phyloP scores from a whole-genome alignment of 2,797 vertebrate genomes.

The Crocodylus rhombifer region DNA sequence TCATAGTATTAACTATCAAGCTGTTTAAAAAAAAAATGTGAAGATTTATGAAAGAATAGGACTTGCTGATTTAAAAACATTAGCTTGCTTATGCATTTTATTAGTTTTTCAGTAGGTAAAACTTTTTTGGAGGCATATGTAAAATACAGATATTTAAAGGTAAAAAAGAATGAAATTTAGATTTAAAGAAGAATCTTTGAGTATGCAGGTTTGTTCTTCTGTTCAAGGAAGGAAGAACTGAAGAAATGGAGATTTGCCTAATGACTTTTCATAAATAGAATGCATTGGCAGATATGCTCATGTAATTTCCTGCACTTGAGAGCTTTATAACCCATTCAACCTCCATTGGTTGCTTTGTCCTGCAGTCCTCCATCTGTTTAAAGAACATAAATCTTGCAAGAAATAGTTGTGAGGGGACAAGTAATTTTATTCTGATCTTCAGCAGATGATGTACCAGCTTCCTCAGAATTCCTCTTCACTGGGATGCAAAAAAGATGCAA shows the following conservation, averaged over 20 bases:
- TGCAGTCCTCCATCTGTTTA: conserved; percentile 46
- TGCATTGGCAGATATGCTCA: conserved; percentile 12
- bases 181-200: conserved; percentile 31
- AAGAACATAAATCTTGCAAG: conserved; percentile 39
- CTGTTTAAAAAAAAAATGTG: neutral
- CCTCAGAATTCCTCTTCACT: conserved; percentile 18
- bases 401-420: neutral
- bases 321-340: conserved; percentile 60
- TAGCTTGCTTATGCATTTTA: neutral
- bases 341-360: conserved; percentile 37
- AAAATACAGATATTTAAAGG: conserved; percentile 2
- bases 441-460: conserved; percentile 11
- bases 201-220: conserved; percentile 23
- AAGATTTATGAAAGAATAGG: conserved; percentile 21
- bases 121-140: neutral
- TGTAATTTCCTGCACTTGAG: conserved; percentile 68
- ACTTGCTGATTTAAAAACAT: neutral
- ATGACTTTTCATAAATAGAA: conserved; percentile 51
- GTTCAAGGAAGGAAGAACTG: conserved; percentile 22
- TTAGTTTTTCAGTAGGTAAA: conserved; percentile 47
- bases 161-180: conserved; percentile 36
- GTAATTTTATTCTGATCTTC: conserved; percentile 16
- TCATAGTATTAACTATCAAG: neutral
- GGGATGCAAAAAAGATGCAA: conserved; percentile 34
- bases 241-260: conserved; percentile 19